Evolutionary conservation across 2,797 vertebrate species (phyloP).

Genomic region (Todus mexicanus): DNA sequence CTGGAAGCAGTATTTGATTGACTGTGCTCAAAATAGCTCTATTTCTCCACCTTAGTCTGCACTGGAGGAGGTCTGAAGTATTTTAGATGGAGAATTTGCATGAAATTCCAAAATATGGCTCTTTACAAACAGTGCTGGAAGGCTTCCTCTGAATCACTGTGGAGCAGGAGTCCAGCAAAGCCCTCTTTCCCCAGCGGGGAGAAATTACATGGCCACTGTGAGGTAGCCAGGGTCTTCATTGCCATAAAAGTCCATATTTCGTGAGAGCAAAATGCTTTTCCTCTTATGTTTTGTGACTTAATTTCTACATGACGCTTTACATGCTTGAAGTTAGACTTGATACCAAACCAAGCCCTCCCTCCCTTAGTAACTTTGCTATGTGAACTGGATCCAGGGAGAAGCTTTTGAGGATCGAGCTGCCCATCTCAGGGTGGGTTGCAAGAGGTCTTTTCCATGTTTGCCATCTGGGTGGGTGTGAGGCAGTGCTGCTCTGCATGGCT

Average conservation of each 20-base stretch:
- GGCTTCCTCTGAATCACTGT: not conserved
- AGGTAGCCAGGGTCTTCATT: not conserved
- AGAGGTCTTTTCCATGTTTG: not conserved
- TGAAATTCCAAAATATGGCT: not conserved
- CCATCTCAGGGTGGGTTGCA: not conserved
- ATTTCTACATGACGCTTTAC: not conserved
- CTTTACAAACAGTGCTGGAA: not conserved
- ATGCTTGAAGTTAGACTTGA: not conserved
- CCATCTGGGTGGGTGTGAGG: not conserved
- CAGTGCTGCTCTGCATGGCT: not conserved
- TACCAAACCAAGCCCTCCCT: not conserved
- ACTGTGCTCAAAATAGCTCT: not conserved
- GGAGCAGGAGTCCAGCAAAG: not conserved
- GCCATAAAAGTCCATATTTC: not conserved
- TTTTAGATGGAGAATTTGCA: not conserved
- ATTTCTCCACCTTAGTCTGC: not conserved
- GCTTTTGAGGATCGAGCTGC: not conserved
- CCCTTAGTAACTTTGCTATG: not conserved
- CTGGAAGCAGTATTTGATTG: not conserved
- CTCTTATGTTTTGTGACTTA: fast-evolving
- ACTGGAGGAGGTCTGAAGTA: not conserved
- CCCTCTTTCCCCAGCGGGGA: not conserved
- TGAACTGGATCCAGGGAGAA: not conserved
- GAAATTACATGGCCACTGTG: fast-evolving
- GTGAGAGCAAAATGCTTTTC: not conserved